Conservation (phyloP, 2,888 invertebrate genomes). For the Conchocele bisecta region DNA sequence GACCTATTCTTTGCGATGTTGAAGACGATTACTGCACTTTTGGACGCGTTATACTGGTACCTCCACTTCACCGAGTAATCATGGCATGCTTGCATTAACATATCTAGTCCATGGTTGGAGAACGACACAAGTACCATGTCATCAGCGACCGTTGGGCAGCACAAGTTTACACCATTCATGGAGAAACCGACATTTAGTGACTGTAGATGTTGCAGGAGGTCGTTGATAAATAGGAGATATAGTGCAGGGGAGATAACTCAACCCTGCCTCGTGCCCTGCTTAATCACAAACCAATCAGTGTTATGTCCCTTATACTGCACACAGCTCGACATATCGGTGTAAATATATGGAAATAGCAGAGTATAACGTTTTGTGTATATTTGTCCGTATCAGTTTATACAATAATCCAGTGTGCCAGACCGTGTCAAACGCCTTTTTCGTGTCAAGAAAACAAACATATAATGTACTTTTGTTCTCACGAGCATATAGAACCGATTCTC, state of each 20-base stretch:
- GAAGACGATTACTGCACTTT: neutral
- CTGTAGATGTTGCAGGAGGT: neutral
- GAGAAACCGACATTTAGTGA: neutral
- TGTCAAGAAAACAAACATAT: constrained; percentile 21
- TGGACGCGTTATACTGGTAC: neutral
- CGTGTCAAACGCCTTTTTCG: constrained; percentile 17
- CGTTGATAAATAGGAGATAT: constrained; percentile 6
- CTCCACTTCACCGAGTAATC: neutral
- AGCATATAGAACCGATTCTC: constrained; percentile 23
- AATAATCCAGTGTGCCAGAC: constrained; percentile 30
- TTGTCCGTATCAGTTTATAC: too few relatives aligned
- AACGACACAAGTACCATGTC: neutral
- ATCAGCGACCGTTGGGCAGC: neutral
- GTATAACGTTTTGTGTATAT: too few relatives aligned
- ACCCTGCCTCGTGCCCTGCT: constrained; percentile 3
- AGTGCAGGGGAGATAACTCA: neutral
- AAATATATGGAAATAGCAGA: too few relatives aligned
- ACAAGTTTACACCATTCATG: neutral
- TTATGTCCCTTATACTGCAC: neutral
- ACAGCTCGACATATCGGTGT: constrained; percentile 4
- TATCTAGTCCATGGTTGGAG: neutral
- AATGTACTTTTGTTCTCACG: constrained; percentile 9
- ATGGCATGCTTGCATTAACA: neutral
- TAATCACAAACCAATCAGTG: neutral
- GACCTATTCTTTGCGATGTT: neutral